Conservation (phyloP, 2,113 vertebrate genomes). For the Barbus barbus region DNA sequence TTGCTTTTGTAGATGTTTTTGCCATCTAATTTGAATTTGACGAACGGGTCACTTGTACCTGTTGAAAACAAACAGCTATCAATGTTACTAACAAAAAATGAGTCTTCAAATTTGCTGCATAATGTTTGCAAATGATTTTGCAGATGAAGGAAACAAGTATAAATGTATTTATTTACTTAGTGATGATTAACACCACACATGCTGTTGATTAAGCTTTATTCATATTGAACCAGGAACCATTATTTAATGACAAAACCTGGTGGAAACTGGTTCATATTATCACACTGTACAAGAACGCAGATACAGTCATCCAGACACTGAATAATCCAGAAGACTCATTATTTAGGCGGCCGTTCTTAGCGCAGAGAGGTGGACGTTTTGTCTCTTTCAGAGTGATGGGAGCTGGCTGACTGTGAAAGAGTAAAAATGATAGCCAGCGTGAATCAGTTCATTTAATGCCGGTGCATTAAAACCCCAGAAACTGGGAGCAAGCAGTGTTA, state of each 20-base stretch:
- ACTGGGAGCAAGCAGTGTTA: conserved; percentile 78
- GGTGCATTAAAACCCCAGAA: conserved; percentile 65
- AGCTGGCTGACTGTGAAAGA: conserved; percentile 73
- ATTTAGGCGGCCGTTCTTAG: conserved; percentile 16
- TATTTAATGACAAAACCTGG: background rate
- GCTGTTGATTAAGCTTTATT: too few species aligned
- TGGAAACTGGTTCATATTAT: background rate
- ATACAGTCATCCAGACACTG: background rate
- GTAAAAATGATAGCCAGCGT: conserved; percentile 71
- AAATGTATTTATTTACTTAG: background rate
- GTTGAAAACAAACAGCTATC: conserved; percentile 12
- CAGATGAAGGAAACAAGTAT: background rate
- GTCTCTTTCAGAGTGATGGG: conserved; percentile 65
- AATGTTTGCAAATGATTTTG: background rate
- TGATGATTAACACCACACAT: too few species aligned
- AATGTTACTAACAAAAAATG: too few species aligned
- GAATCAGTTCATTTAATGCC: conserved; percentile 58
- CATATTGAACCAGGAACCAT: too few species aligned
- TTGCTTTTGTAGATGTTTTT: conserved; percentile 97
- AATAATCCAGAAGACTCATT: conserved; percentile 16
- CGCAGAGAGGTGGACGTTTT: conserved; percentile 52
- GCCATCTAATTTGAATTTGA: conserved; percentile 93
- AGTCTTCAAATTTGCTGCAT: background rate
- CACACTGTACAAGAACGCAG: background rate
- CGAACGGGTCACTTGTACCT: conserved; percentile 95